phyloP scores from a whole-genome alignment of 2,797 vertebrate species.

The Calcarius lapponicus region DNA sequence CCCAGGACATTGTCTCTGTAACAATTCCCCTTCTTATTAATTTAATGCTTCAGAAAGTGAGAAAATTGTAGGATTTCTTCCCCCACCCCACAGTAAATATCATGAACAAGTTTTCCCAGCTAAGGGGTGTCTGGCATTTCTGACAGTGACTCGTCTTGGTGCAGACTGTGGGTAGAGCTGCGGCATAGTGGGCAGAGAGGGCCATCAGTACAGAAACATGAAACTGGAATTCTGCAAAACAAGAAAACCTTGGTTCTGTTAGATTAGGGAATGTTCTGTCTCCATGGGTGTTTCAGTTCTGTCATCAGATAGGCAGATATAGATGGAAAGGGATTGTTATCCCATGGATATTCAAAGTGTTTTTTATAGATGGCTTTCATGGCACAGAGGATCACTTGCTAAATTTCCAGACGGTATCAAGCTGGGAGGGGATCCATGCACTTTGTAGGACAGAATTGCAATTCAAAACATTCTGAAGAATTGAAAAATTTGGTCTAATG shows the following conservation, averaged over 20 bases:
- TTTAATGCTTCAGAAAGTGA: not conserved
- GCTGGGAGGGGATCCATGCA: not conserved
- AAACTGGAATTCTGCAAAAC: not conserved
- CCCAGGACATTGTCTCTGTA: not conserved
- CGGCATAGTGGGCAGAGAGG: not conserved
- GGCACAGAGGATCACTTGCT: not conserved
- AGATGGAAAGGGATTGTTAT: not conserved
- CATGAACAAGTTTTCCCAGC: not conserved
- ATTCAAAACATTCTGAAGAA: not conserved
- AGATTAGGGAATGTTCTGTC: not conserved
- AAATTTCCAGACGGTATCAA: not conserved
- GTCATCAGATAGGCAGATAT: not conserved
- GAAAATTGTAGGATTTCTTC: not conserved
- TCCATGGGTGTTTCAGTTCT: rapidly evolving
- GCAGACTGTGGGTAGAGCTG: not conserved
- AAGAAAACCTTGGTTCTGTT: not conserved
- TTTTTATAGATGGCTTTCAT: not conserved
- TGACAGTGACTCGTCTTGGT: not conserved
- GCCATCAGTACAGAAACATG: not conserved
- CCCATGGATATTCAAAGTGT: not conserved
- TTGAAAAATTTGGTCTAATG: not conserved
- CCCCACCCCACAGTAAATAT: not conserved
- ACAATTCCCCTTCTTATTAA: not conserved
- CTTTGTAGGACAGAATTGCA: not conserved
- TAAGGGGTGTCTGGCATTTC: not conserved